Evolutionary conservation across 2,113 vertebrate species (phyloP), one percentile per base, ranked within the genome.

Genomic region (Tricholaema leucomelas): DNA sequence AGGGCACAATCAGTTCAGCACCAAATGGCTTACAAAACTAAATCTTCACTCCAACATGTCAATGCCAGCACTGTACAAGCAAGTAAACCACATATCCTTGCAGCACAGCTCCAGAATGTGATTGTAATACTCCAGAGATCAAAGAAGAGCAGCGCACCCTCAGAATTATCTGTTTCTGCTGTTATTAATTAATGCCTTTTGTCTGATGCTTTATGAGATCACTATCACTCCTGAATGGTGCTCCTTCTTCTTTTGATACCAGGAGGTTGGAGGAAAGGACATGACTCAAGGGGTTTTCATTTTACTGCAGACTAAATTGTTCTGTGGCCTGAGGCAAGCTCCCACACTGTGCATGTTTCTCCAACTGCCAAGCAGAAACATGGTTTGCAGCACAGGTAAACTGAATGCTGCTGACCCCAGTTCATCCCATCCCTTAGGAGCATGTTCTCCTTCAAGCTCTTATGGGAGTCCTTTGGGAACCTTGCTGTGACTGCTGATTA

Each of bases 1-100:
- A 93, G 92, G 95, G 94, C 59, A 15, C 59, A 40, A 40, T 8
- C 42, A 85, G 55, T 96, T 95, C 90, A 83, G 80, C 94, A 81
- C 75, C 71, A 85, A 92, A 74, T 74, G 9, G 70, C 95, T 91
- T 64, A 50, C 33, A 82, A 81, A 92, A 61, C 33, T 55, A 83
- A 81, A 84, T 81, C 87, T 89, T 75, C 28, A 44, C 33, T 89
- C 58, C 56, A 60, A 63, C 42, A 36, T 2, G 0, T 70, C 55
- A 73, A 3, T 82, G 74, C 27, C 75, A 81, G 50, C 21, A 58
- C 67, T 54, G 28, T 24, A 50, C 33, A 65, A 85, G 50, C 14
- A 78, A 83, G 35, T 72, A 87, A 90, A 84, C 31, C 5, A 8
- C 56, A 93, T 84, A 81, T 87, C 74, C 76, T 61, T 35, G 72